phyloP scores from a whole-genome alignment of 1,140 invertebrate genomes.

The Drosophila kikkawai region DNA sequence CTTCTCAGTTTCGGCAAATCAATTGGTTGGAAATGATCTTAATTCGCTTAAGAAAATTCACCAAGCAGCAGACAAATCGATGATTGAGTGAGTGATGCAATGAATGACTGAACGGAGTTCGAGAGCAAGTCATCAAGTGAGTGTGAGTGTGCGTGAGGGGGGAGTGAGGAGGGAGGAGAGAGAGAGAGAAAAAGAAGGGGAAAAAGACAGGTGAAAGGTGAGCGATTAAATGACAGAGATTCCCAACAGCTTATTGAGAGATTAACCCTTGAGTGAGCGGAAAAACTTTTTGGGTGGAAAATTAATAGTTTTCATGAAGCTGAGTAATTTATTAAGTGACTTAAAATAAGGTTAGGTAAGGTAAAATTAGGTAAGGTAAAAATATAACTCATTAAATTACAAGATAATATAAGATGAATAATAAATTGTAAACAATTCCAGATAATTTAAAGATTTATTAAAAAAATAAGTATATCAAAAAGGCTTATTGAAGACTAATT shows the following conservation, averaged over 20 bases:
- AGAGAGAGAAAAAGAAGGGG: neutral
- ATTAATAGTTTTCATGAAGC: constrained; percentile 14
- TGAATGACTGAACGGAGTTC: constrained; percentile 26
- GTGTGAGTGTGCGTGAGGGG: neutral
- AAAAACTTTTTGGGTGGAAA: constrained; percentile 15
- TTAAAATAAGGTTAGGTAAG: neutral
- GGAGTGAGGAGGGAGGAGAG: neutral
- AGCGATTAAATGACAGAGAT: constrained; percentile 42
- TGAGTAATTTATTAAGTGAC: neutral
- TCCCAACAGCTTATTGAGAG: constrained; percentile 39
- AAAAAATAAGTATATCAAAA: neutral
- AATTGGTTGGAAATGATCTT: constrained; percentile 54
- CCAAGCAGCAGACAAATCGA: constrained; percentile 40
- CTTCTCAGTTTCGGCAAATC: constrained; percentile 22
- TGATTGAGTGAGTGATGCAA: constrained; percentile 46
- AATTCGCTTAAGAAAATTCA: constrained; percentile 39
- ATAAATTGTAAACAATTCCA: too few relatives aligned
- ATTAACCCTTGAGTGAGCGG: constrained; percentile 36
- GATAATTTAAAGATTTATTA: too few relatives aligned
- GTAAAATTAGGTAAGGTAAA: neutral
- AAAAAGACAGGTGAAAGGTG: constrained; percentile 41
- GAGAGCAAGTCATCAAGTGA: constrained; percentile 29
- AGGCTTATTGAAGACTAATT: neutral
- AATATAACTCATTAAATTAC: too few relatives aligned
- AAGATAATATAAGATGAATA: too few relatives aligned